phyloP scores from a whole-genome alignment of 2,797 vertebrate genomes.

The Mus minutoides region DNA sequence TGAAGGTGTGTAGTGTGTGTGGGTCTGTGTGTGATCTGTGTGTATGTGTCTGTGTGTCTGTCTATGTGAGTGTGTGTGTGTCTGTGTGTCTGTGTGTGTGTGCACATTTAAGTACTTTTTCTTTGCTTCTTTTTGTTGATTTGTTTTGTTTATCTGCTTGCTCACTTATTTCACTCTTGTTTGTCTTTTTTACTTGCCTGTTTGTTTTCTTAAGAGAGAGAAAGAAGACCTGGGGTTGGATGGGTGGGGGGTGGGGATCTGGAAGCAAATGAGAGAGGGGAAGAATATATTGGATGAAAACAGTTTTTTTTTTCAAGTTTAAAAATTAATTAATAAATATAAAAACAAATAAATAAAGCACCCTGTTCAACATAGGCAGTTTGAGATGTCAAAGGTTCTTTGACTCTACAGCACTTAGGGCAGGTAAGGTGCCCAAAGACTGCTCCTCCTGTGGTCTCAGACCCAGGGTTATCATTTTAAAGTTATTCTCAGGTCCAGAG shows the following conservation, averaged over 20 bases:
- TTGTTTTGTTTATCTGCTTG: not conserved
- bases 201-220: not conserved
- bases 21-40: not conserved
- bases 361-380: not conserved
- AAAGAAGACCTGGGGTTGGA: not conserved
- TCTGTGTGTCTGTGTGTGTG: not conserved
- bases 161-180: not conserved
- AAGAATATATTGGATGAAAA: not conserved
- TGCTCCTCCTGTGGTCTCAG: not conserved
- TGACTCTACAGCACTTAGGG: not conserved
- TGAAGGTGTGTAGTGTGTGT: not conserved
- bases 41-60: too few relatives aligned
- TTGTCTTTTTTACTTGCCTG: not conserved
- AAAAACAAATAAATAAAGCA: not conserved
- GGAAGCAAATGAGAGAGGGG: not conserved
- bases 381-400: not conserved
- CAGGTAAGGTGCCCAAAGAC: not conserved
- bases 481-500: too few relatives aligned
- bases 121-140: not conserved
- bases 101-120: too few relatives aligned
- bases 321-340: not conserved
- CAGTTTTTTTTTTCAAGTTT: not conserved
- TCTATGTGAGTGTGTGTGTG: too few relatives aligned
- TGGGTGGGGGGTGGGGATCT: not conserved
- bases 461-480: not conserved